Conservation (phyloP, 2,113 vertebrate genomes). For the Rhodinocichla rosea region DNA sequence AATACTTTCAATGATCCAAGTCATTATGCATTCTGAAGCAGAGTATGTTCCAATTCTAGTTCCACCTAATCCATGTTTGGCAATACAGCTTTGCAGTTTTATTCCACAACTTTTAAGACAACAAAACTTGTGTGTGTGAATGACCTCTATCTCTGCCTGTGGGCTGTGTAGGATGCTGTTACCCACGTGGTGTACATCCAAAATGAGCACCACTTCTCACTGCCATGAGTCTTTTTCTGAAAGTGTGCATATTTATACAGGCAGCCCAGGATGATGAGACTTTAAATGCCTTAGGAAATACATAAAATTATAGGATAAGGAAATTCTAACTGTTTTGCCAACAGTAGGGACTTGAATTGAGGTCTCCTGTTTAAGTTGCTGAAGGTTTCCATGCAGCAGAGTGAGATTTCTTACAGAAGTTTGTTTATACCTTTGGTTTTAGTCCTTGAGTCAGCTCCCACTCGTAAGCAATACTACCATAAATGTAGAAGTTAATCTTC, state of each 20-base stretch:
- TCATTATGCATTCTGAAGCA: background rate
- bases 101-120: background rate
- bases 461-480: background rate
- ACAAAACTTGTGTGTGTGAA: background rate
- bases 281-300: background rate
- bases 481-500: background rate
- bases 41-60: background rate
- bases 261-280: background rate
- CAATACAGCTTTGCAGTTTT: background rate
- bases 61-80: background rate
- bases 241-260: background rate
- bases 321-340: background rate
- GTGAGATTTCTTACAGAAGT: background rate
- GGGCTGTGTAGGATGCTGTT: background rate
- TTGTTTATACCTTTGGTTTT: background rate
- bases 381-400: background rate
- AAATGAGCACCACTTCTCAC: background rate
- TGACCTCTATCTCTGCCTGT: background rate
- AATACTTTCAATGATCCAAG: background rate
- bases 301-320: background rate
- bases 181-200: background rate
- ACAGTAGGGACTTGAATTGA: background rate
- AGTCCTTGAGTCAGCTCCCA: background rate
- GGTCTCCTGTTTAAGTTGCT: background rate
- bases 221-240: background rate